Conservation (phyloP, 2,797 vertebrate species). For the Paramormyrops hopkinsi region DNA sequence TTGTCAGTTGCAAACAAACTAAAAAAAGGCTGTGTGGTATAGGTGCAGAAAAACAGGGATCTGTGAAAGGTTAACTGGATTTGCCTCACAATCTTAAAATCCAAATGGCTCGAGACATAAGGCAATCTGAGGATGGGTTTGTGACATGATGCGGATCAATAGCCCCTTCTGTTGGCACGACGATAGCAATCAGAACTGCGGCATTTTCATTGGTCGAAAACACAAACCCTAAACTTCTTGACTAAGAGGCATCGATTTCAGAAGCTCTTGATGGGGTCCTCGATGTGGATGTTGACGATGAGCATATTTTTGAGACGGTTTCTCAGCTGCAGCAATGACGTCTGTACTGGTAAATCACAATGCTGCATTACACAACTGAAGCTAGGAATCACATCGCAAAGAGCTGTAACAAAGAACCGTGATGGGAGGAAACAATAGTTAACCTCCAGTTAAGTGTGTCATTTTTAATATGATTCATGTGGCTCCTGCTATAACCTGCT, state of each 20-base stretch:
- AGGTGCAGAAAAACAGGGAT: slow-evolving; percentile 19
- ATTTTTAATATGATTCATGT: not conserved
- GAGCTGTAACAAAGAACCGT: not conserved
- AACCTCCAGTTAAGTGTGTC: not conserved
- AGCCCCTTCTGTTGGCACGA: slow-evolving; percentile 32
- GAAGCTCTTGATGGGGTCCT: slow-evolving; percentile 24
- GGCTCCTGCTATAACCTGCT: not conserved
- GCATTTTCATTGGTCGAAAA: slow-evolving; percentile 27
- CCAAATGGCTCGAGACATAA: slow-evolving; percentile 26
- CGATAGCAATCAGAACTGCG: slow-evolving; percentile 41
- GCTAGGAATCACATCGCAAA: not conserved
- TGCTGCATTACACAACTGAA: not conserved
- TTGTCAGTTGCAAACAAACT: slow-evolving; percentile 33
- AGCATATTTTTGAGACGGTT: not conserved
- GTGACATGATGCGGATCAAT: slow-evolving; percentile 45
- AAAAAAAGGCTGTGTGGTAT: not conserved
- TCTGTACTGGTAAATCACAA: not conserved
- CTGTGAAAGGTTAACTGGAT: slow-evolving; percentile 32
- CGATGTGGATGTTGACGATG: not conserved
- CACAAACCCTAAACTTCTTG: slow-evolving; percentile 25
- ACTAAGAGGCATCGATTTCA: slow-evolving; percentile 48
- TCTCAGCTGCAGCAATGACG: not conserved
- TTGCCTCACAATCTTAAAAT: slow-evolving; percentile 29
- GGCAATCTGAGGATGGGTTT: slow-evolving; percentile 35
- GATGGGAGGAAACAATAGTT: not conserved